Base-by-base conservation (phyloP, 2,888 invertebrate genomes). In the Pimpla rufipes region DNA sequence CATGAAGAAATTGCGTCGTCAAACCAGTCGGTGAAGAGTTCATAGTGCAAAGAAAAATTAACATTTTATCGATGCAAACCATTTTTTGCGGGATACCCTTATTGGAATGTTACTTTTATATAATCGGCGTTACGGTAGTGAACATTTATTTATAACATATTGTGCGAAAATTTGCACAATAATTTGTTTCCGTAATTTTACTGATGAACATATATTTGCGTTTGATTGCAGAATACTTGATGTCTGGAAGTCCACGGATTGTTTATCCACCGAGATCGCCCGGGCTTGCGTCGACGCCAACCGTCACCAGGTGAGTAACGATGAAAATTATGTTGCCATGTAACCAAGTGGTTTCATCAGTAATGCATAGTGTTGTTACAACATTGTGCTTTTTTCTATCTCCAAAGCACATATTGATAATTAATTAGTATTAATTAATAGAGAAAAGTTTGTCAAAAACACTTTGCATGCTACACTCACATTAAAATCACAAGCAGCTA, bases 161-260 rank as follows among this genome's bases (percentile, higher is more conserved):
- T 37, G 42, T 42, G 45, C 1, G 21, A 6, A 21, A 66, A 66
- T 66, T 23, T 66, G 66, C 66, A 21, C 13, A 13, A 21, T 21
- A 42, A 0, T 42, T 67, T n/a, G 29, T 50, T 50, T 42, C 10
- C 40, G 45, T 40, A 18, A 29, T 7, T 76, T 42, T 18, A 40
- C 37, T 29, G 55, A 52, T 16, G 45, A 47, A 57, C 45, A 45
- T 59, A 7, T 40, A 74, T 83, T 70, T 76, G 73, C 0, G 29
- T 71, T 50, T 59, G 81, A 79, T 92, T 93, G 35, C 91, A 93
- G 93, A 93, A 88, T 93, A 93, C 89, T 90, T 93, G 89, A 93
- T 93, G 93, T 92, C 93, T 59, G 93, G 93, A 84, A 93, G 92
- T 88, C 93, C 93, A 73, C 90, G 93, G 81, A 92, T 89, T 11